A percentile compares a stretch with the other conserved stretches of the same genome.
Conservation (phyloP, 2,113 vertebrate genomes). For the Atractosteus spatula region DNA sequence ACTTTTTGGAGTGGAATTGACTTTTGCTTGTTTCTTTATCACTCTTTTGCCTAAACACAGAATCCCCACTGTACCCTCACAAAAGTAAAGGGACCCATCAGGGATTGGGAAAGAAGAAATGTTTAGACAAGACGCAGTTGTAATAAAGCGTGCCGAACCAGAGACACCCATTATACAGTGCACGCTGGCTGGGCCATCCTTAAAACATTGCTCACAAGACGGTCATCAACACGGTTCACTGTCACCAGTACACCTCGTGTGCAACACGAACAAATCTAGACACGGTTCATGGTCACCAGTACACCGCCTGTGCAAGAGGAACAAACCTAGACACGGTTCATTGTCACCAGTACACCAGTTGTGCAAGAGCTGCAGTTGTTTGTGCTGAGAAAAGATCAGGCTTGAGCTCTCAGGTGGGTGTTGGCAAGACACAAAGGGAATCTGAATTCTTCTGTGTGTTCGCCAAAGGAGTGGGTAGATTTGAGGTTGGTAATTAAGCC, state of each 20-base stretch:
- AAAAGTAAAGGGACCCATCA: not conserved
- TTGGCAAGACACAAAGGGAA: not conserved
- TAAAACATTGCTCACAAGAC: not conserved
- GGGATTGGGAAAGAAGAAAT: slow-evolving; percentile 10
- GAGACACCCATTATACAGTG: too few species aligned
- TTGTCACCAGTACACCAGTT: not conserved
- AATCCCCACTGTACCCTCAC: too few species aligned
- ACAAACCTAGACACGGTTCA: not conserved
- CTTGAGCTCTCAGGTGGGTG: not conserved
- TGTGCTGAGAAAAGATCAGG: not conserved
- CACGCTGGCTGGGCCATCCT: not conserved
- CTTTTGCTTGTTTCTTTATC: too few species aligned
- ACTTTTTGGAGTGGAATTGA: too few species aligned
- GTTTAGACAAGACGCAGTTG: too few species aligned
- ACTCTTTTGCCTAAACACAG: too few species aligned
- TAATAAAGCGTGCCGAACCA: too few species aligned
- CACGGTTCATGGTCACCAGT: too few species aligned
- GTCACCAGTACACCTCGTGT: not conserved
- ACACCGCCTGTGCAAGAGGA: not conserved
- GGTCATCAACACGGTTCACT: not conserved
- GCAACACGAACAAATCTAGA: not conserved
- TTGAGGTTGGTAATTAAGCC: too few species aligned
- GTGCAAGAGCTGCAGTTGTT: not conserved
- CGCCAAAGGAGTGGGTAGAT: too few species aligned
- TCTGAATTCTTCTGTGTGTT: not conserved